phyloP scores from a whole-genome alignment of 1,140 invertebrate genomes.

The Drosophila bifasciata region DNA sequence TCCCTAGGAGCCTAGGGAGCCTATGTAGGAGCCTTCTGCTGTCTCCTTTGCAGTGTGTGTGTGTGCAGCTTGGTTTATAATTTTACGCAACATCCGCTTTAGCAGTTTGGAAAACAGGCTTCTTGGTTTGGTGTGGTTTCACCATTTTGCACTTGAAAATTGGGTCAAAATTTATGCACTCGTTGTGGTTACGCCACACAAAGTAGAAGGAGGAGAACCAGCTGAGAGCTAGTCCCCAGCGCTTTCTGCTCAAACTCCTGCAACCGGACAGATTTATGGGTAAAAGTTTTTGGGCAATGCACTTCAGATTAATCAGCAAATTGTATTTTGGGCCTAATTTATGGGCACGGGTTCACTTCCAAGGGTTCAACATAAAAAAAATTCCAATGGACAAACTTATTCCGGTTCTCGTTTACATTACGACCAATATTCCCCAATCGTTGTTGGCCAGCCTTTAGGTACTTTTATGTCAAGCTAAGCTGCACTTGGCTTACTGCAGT shows the following conservation, averaged over 20 bases:
- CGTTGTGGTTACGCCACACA: constrained; percentile 62
- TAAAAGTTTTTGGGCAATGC: constrained; percentile 71
- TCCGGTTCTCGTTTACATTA: constrained; percentile 27
- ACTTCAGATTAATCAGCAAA: constrained; percentile 82
- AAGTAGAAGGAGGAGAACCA: constrained; percentile 54
- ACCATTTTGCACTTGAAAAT: constrained; percentile 79
- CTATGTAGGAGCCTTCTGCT: constrained; percentile 7
- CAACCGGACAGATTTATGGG: constrained; percentile 62
- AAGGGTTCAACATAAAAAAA: constrained; percentile 26
- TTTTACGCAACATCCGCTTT: constrained; percentile 73
- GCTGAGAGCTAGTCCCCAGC: constrained; percentile 33
- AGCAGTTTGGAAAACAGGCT: constrained; percentile 34
- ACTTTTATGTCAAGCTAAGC: constrained; percentile 6
- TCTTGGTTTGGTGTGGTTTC: constrained; percentile 30
- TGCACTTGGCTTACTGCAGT: constrained; percentile 16
- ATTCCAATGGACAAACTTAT: constrained; percentile 13
- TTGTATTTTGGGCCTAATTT: constrained; percentile 78
- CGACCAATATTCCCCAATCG: constrained; percentile 1
- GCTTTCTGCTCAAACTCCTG: constrained; percentile 6
- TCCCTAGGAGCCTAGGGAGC: too few relatives aligned
- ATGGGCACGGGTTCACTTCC: constrained; percentile 54
- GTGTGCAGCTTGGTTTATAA: constrained; percentile 64
- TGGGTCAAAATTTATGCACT: constrained; percentile 81
- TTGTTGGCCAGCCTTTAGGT: constrained; percentile 7
- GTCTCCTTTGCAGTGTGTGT: not conserved